phyloP scores from a whole-genome alignment of 2,888 invertebrate species.

The Danaus chrysippus region DNA sequence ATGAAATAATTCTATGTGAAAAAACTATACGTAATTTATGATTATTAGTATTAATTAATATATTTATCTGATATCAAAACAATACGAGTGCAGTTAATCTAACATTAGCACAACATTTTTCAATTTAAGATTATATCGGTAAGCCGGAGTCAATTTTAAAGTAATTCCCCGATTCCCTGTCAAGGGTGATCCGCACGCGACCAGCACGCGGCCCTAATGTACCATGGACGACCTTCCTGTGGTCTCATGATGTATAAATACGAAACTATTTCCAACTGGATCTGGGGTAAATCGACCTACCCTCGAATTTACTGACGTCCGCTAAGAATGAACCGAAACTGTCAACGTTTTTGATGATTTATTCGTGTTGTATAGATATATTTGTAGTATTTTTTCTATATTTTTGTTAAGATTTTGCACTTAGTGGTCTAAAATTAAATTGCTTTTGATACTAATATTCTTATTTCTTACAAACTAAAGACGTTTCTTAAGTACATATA shows the following conservation, averaged over 20 bases:
- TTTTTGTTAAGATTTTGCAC: too few relatives aligned
- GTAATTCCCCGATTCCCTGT: constrained; percentile 50
- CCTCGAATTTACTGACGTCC: constrained; percentile 15
- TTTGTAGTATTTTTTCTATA: too few relatives aligned
- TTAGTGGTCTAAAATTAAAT: too few relatives aligned
- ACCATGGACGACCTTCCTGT: constrained; percentile 41
- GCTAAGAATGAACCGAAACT: constrained; percentile 2
- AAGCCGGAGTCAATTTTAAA: constrained; percentile 40
- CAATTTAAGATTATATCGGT: constrained; percentile 19
- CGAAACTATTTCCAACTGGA: constrained; percentile 27
- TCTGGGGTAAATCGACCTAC: constrained; percentile 23
- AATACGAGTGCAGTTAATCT: constrained; percentile 14
- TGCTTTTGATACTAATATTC: too few relatives aligned
- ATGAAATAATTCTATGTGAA: too few relatives aligned
- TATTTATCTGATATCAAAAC: background rate
- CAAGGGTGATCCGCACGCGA: constrained; percentile 50
- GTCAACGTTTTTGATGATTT: background rate
- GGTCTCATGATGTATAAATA: constrained; percentile 50
- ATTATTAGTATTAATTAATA: too few relatives aligned
- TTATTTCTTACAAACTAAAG: too few relatives aligned
- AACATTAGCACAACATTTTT: constrained; percentile 16
- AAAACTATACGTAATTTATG: too few relatives aligned
- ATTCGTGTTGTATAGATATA: background rate
- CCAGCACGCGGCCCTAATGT: constrained; percentile 45
- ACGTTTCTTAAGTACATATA: too few relatives aligned